Percentiles rank a stretch among this genome's conserved stretches.
Evolutionary conservation across 2,888 invertebrate genomes (phyloP).

Genomic region (Oligia latruncula): DNA sequence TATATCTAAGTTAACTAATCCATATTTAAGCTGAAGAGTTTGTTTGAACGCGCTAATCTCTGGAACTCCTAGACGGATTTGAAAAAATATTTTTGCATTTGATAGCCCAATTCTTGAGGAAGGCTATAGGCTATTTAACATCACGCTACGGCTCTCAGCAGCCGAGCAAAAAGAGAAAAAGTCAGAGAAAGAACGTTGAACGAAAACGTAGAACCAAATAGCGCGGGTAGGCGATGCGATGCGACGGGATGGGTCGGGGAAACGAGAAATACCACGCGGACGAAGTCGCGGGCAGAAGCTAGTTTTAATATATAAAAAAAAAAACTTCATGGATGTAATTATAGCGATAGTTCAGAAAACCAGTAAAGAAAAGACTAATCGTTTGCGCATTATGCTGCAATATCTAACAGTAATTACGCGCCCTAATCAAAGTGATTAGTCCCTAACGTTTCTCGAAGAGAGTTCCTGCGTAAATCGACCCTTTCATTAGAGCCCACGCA

Average conservation of each 20-base stretch:
- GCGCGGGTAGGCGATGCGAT: neutral
- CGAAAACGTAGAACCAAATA: neutral
- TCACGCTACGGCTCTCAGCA: neutral
- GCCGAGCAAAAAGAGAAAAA: neutral
- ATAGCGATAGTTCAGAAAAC: constrained; percentile 16
- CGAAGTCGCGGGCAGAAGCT: neutral
- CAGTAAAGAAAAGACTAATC: constrained; percentile 25
- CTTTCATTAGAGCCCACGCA: constrained; percentile 67
- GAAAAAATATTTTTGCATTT: too few relatives aligned
- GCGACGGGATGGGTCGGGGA: neutral
- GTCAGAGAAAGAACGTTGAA: neutral
- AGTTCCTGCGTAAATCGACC: constrained; percentile 62
- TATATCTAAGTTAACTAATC: neutral
- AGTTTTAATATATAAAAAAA: neutral
- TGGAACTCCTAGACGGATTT: neutral
- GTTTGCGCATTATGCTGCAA: constrained; percentile 21
- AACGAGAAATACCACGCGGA: too few relatives aligned
- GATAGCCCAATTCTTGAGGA: neutral
- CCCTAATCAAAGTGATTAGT: constrained; percentile 64
- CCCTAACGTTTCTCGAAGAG: constrained; percentile 45
- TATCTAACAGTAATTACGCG: constrained; percentile 61
- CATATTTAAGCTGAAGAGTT: neutral
- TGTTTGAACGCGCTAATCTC: neutral
- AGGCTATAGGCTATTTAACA: neutral
- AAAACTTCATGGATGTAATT: neutral